These are phyloP conservation scores for Leptinotarsa undecemlineata DNA, from an alignment of 1,140 invertebrate species.

Conservation along the genomic window DNA sequence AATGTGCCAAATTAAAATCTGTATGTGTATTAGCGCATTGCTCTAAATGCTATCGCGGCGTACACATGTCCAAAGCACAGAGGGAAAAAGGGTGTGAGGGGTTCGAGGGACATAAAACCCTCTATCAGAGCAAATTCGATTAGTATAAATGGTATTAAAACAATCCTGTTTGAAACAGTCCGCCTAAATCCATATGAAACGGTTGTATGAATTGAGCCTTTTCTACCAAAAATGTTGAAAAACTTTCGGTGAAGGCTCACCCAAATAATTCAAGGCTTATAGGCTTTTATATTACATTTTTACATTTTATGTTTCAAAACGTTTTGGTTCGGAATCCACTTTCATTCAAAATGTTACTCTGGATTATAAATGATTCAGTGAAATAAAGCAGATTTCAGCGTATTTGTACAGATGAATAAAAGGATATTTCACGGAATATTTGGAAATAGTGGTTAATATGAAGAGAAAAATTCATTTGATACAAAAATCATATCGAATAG, in stretches of 20 bases:
- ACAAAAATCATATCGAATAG: too few species aligned
- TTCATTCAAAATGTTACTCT: neutral
- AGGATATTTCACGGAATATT: too few species aligned
- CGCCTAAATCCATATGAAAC: conserved; percentile 35
- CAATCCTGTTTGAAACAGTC: conserved; percentile 51
- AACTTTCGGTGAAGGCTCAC: neutral
- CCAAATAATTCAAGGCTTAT: neutral
- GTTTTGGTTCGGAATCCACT: neutral
- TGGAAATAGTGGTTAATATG: too few species aligned
- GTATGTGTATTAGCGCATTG: conserved; percentile 42
- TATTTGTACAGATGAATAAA: too few species aligned
- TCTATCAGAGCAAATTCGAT: conserved; percentile 52
- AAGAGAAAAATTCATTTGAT: too few species aligned
- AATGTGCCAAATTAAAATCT: conserved; percentile 50
- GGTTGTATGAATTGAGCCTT: neutral
- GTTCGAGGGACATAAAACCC: conserved; percentile 32
- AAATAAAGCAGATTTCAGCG: too few species aligned
- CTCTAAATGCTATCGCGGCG: conserved; percentile 47
- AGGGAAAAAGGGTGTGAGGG: conserved; percentile 17
- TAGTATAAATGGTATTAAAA: conserved; percentile 54
- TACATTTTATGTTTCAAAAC: neutral
- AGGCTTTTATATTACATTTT: conserved; percentile 7
- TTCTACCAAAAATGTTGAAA: conserved; percentile 1
- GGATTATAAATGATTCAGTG: too few species aligned
- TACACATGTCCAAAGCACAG: conserved; percentile 43